These are phyloP conservation scores for Elegia similella DNA, from an alignment of 2,888 invertebrate species.

Conservation along the genomic window DNA sequence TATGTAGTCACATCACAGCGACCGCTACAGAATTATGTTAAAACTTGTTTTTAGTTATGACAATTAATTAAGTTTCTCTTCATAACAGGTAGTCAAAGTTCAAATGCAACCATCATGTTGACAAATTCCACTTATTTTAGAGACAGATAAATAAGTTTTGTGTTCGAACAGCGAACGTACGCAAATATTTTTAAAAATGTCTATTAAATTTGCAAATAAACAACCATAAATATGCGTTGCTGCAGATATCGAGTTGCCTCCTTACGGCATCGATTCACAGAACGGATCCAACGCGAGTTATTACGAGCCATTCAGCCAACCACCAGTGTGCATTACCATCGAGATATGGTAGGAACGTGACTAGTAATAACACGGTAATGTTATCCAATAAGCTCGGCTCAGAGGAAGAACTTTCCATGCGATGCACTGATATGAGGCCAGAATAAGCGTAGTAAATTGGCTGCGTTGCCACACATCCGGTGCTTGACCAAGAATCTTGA, in stretches of 20 bases:
- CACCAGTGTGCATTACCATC: conserved; percentile 30
- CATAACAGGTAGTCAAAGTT: no score
- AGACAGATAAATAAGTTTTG: no score
- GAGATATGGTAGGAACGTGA: conserved; percentile 46
- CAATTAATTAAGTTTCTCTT: no score
- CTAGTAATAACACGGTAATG: no score
- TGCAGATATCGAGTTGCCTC: neutral
- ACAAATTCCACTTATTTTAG: no score
- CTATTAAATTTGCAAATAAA: conserved; percentile 26
- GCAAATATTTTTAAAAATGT: conserved; percentile 2
- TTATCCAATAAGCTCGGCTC: conserved; percentile 36
- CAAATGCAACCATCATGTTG: no score
- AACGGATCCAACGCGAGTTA: conserved; percentile 2
- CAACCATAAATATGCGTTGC: neutral
- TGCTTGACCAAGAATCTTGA: conserved; percentile 58
- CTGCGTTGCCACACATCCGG: conserved; percentile 66
- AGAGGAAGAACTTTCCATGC: conserved; percentile 37
- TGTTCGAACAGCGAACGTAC: no score
- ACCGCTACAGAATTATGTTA: conserved; percentile 30
- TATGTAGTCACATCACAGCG: conserved; percentile 28
- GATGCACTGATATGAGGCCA: conserved; percentile 35
- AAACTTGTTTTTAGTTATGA: no score
- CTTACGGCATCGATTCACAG: neutral
- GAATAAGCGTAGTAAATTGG: conserved; percentile 41
- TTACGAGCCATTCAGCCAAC: conserved; percentile 8